Evolutionary conservation across 1,140 invertebrate species (phyloP), one percentile per base, ranked within the genome.

Genomic region (Euura saliciscinereae): DNA sequence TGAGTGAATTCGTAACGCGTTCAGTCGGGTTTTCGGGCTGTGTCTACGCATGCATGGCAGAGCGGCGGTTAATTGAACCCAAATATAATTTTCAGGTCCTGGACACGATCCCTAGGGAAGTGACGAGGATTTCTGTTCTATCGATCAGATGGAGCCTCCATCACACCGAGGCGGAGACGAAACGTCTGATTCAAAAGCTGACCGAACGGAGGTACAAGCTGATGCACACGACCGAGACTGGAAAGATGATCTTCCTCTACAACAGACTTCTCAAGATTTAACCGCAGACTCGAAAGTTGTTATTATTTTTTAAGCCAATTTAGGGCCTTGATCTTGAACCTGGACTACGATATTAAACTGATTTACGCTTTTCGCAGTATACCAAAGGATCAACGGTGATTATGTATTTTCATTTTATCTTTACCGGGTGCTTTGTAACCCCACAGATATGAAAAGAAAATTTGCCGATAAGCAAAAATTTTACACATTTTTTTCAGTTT

Each of bases 61-160:
- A 64, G 59, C 59, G 59, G 28, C 28, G 28, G 28, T 28, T 28
- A 28, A 28, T 28, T 28, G 28, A 28, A 59, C 13, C 13, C 13
- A 59, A 59, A 59, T 59, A n/a, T 11, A 59, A 3, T 71, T 77
- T 76, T 7, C 76, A 88, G 85, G 82, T 88, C 4, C 81, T 88
- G 46, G 85, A 87, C 69, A 86, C 85, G 65, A 86, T 88, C 65
- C 86, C 86, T 10, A 87, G 86, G 86, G 84, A 87, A 13, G 78
- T 80, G 70, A 82, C 86, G 69, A 81, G 82, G 72, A 86, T 88
- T 84, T 85, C 82, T 6, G 77, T 84, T 44, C 69, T 88, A 67
- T 85, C 85, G 64, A 86, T 88, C 51, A 83, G 86, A 8, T 86
- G 84, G 84, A 84, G 80, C 69, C 66, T 78, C 51, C 82, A 86